Evolutionary conservation across 1,140 invertebrate species (phyloP).

Genomic region (Bombus difficillimus): DNA sequence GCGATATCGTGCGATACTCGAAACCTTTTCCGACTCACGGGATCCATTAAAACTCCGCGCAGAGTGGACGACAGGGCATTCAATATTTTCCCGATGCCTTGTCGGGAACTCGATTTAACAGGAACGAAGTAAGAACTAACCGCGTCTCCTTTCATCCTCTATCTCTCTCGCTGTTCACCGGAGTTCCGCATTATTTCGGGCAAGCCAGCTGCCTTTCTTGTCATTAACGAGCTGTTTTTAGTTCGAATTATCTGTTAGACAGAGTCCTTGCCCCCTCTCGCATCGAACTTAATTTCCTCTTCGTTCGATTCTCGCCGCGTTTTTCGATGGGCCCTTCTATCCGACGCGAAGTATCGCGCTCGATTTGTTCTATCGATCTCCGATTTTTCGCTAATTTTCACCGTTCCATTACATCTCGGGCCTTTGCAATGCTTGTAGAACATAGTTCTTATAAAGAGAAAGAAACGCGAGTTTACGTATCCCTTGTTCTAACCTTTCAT

Average conservation of each 20-base stretch:
- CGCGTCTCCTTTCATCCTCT: neutral
- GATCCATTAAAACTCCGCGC: slow-evolving; percentile 46
- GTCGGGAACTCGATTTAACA: slow-evolving; percentile 45
- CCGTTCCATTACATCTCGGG: neutral
- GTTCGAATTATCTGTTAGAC: slow-evolving; percentile 22
- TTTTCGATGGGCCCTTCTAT: too few species aligned
- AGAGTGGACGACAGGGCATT: slow-evolving; percentile 37
- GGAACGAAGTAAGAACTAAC: slow-evolving; percentile 36
- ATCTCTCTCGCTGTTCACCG: neutral
- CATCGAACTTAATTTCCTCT: slow-evolving; percentile 14
- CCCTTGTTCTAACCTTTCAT: too few species aligned
- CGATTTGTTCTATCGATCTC: neutral
- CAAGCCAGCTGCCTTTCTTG: slow-evolving; percentile 19
- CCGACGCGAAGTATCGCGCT: neutral
- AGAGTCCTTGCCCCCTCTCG: neutral
- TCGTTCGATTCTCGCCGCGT: neutral
- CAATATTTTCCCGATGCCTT: slow-evolving; percentile 43
- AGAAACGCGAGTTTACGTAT: neutral
- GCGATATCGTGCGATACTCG: neutral
- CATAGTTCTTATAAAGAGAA: too few species aligned
- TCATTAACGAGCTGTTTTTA: slow-evolving; percentile 50
- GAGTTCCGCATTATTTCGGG: slow-evolving; percentile 41
- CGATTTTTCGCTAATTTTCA: neutral
- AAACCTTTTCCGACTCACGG: neutral
- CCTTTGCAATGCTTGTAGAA: too few species aligned